Evolutionary conservation across 2,888 invertebrate genomes (phyloP).

Genomic region (Thera obeliscata): DNA sequence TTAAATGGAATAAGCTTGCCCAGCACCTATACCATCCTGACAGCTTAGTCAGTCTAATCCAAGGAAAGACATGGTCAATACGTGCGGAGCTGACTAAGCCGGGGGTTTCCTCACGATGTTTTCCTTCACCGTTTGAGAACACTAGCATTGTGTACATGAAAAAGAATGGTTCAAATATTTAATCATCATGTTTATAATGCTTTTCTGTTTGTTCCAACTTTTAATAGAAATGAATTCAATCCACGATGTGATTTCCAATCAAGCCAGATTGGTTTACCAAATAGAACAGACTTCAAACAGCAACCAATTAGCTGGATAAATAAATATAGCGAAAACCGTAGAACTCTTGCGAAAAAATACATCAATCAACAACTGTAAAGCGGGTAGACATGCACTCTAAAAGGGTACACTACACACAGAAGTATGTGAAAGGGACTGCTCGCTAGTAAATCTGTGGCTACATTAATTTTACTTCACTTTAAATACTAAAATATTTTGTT

Average conservation of each 20-base stretch:
- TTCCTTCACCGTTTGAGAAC: no score
- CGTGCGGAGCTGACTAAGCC: no score
- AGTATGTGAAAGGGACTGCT: not conserved
- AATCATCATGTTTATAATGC: not conserved
- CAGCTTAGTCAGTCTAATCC: no score
- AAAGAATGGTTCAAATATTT: no score
- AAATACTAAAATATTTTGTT: not conserved
- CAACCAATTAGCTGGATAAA: slow-evolving; percentile 24
- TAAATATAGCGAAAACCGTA: slow-evolving; percentile 24
- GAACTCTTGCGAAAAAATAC: slow-evolving; percentile 25
- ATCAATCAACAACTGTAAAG: slow-evolving; percentile 34
- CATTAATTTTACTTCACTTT: not conserved
- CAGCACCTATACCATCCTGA: no score
- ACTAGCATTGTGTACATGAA: no score
- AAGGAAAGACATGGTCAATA: no score
- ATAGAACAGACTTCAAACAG: slow-evolving; percentile 16
- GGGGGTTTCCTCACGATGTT: no score
- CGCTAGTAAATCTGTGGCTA: slow-evolving; percentile 10
- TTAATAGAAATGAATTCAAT: not conserved
- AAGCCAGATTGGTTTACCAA: slow-evolving; percentile 10
- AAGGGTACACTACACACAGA: slow-evolving; percentile 19
- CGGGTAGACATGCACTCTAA: slow-evolving; percentile 32
- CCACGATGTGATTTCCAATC: not conserved
- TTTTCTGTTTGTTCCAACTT: not conserved
- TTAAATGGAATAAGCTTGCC: no score